phyloP scores from a whole-genome alignment of 2,888 invertebrate genomes.

The Corbicula japonica region DNA sequence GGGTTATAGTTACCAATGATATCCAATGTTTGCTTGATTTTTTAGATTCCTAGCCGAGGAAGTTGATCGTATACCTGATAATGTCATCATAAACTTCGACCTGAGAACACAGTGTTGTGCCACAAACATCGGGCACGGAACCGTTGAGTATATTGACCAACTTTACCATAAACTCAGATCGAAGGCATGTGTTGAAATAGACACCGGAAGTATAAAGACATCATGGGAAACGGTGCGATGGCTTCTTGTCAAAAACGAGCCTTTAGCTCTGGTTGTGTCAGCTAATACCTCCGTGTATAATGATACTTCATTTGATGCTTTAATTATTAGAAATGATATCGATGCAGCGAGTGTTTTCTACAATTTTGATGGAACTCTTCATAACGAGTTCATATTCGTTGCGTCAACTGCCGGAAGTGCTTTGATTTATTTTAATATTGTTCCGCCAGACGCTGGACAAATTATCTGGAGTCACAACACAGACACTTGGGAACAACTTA shows the following conservation, averaged over 20 bases:
- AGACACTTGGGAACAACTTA: conserved; percentile 90
- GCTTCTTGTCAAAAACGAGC: conserved; percentile 59
- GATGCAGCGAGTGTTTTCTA: conserved; percentile 63
- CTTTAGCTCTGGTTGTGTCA: conserved; percentile 59
- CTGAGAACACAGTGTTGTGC: conserved; percentile 44
- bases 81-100: conserved; percentile 26
- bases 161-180: neutral
- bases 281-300: conserved; percentile 42
- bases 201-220: conserved; percentile 35
- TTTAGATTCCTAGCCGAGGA: conserved; percentile 16
- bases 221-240: conserved; percentile 69
- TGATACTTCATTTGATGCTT: conserved; percentile 56
- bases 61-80: neutral
- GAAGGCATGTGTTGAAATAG: conserved; percentile 34
- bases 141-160: conserved; percentile 33
- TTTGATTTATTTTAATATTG: conserved; percentile 87
- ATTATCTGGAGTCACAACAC: conserved; percentile 95
- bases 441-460: conserved; percentile 90
- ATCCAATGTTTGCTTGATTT: too few relatives aligned
- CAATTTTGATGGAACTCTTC: conserved; percentile 62
- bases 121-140: conserved; percentile 36
- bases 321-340: conserved; percentile 71
- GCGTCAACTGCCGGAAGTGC: conserved; percentile 72
- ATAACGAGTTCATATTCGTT: conserved; percentile 56
- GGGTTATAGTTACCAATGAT: too few relatives aligned